A percentile compares a stretch with the other conserved stretches of the same genome.
Conservation (phyloP, 2,113 vertebrate genomes). For the Campylomormyrus numenius region DNA sequence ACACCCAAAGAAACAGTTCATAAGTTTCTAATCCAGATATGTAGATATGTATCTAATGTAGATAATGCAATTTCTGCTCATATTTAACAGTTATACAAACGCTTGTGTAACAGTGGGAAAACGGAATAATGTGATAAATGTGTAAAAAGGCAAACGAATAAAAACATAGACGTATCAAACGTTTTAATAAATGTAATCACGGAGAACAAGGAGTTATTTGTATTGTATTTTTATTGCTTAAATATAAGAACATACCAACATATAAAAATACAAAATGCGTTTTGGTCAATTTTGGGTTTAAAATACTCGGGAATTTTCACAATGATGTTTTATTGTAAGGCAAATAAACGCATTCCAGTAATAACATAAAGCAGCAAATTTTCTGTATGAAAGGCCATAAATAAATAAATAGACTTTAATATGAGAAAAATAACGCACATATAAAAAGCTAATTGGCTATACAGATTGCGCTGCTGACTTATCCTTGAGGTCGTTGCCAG, state of each 20-base stretch:
- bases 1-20: not conserved
- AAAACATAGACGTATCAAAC: not conserved
- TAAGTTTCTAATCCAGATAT: not conserved
- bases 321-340: constrained; percentile 4
- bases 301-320: not conserved
- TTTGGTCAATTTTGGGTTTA: constrained; percentile 13
- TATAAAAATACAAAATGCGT: constrained; percentile 24
- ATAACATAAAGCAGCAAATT: constrained; percentile 15
- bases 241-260: constrained; percentile 8
- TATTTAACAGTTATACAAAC: not conserved
- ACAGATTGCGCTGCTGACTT: not conserved
- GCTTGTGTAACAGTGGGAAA: not conserved
- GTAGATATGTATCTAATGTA: not conserved
- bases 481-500: not conserved
- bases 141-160: not conserved
- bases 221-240: constrained; percentile 13
- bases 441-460: not conserved
- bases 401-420: constrained; percentile 32
- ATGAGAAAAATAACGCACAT: not conserved
- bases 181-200: not conserved
- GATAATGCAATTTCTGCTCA: not conserved
- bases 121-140: not conserved
- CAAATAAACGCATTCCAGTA: not conserved
- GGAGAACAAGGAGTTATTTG: not conserved
- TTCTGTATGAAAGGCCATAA: constrained; percentile 8